These are phyloP conservation scores for Notocelia uddmanniana DNA, from an alignment of 2,888 invertebrate species.

Conservation along the genomic window DNA sequence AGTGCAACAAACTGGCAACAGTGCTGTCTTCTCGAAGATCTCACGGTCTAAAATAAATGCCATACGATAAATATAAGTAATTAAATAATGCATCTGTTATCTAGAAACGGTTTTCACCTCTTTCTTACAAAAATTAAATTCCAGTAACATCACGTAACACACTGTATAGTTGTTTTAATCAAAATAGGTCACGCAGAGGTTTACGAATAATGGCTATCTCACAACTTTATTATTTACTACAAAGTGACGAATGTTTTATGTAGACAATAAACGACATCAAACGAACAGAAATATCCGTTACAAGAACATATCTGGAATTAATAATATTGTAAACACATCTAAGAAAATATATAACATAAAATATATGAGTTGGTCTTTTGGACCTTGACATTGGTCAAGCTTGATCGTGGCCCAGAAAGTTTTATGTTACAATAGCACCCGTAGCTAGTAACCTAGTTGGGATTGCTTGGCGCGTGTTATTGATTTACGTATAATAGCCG, in stretches of 20 bases:
- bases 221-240: not conserved
- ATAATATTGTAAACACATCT: not conserved
- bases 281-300: not conserved
- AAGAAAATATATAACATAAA: not conserved
- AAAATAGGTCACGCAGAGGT: not conserved
- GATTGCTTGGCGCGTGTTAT: slow-evolving; percentile 14
- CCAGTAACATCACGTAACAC: not conserved
- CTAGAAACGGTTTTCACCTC: not conserved
- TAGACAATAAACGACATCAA: slow-evolving; percentile 2
- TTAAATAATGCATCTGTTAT: no score
- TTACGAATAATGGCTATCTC: not conserved
- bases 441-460: slow-evolving; percentile 20
- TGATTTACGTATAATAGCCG: slow-evolving; percentile 12
- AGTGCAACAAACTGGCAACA: no score
- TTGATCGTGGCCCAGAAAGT: slow-evolving; percentile 31
- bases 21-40: no score
- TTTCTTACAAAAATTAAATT: not conserved
- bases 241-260: not conserved
- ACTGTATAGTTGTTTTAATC: not conserved
- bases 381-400: slow-evolving; percentile 25
- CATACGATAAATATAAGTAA: no score
- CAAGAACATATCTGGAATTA: not conserved
- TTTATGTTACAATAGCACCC: slow-evolving; percentile 8
- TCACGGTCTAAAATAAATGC: no score
- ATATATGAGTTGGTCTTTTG: slow-evolving; percentile 1